Base-by-base conservation (phyloP, 2,888 invertebrate genomes). In the Argyresthia goedartella region DNA sequence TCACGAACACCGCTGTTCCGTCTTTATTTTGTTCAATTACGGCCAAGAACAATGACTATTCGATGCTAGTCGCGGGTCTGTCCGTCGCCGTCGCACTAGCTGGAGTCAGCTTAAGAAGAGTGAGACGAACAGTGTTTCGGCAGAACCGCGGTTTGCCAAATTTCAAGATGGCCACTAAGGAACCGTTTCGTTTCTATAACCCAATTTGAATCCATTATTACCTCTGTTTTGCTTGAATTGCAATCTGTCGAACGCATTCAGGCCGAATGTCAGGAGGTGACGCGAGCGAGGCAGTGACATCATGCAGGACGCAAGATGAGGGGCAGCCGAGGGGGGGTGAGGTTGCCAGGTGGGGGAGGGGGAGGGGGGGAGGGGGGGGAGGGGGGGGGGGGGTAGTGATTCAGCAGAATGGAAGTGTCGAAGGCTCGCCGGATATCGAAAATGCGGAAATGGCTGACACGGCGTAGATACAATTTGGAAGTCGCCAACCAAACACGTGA, bases 1-100 rank as follows among this genome's bases (percentile, higher is more conserved):
- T 84, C 85, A 85, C 85, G 86, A 85, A 80, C 80, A 81, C 84
- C 81, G 81, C 84, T 82, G 81, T 73, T 79, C 81, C 78, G 81
- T 77, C 82, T 85, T 82, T 82, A 84, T 82, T 85, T 82, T 82
- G 81, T 80, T 81, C 82, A 81, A 85, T 82, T 81, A 82, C 78
- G 69, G 68, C 72, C 76, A 84, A 85, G 85, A 86, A 86, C 86
- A 86, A 86, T 85, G 79, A 81, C 73, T 80, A 76, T 79, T 71
- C 64, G 74, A 68, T 68, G 77, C 78, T 78, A 77, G 75, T 59
- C 73, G 62, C 62, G 62, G 65, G 64, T 81, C 77, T 80, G 77
- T 63, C 76, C 71, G 70, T 76, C 72, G 73, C 71, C 68, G 65
- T 80, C 77, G 61, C 60, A 59, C 76, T 56, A 55, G 56, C 56